Evolutionary conservation across 1,140 invertebrate genomes (phyloP), one percentile per base, ranked within the genome.

Genomic region (Hesperophylax magnus): DNA sequence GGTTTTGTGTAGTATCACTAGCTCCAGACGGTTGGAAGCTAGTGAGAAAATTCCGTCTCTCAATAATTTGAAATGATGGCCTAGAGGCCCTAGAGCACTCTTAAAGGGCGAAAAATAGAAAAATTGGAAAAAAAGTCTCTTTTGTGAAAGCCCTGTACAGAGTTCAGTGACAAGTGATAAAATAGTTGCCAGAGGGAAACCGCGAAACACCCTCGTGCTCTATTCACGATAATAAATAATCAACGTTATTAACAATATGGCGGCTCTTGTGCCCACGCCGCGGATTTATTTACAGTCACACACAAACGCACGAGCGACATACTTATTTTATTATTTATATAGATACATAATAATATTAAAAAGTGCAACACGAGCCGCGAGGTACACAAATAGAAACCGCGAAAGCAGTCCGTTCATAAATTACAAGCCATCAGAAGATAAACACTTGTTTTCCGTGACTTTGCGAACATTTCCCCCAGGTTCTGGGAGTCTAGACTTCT

Each of bases 361-460:
- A 72, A 56, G 69, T 72, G 69, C 69, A 72, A 11, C 22, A 52
- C 20, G 3, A 31, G n/a, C 20, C 20, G 69, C 1, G 69, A 72
- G 47, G 69, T 15, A 72, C 69, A 20, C 18, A 71, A 71, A 72
- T 72, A 72, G 47, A 72, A 20, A 56, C 56, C 27, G 69, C 69
- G 69, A 72, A 72, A 72, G 69, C 52, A 52, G 69, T 15, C 22
- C 69, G 69, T 69, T 69, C 65, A 39, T 72, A 72, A 72, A 72
- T 72, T 54, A 72, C 18, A 20, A 14, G 47, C 52, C 15, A 27
- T 20, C 18, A 52, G 20, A 76, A 61, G 27, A 24, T 60, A 60
- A 60, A 60, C 54, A 60, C 31, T 75, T 75, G 34, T 22, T 72
- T 72, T 52, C 18, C 39, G 34, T 8, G 24, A 67, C 31, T 67